Percentiles rank a stretch among this genome's conserved stretches.
Conservation (phyloP, 2,888 invertebrate species). For the Anagyrus pseudococci region DNA sequence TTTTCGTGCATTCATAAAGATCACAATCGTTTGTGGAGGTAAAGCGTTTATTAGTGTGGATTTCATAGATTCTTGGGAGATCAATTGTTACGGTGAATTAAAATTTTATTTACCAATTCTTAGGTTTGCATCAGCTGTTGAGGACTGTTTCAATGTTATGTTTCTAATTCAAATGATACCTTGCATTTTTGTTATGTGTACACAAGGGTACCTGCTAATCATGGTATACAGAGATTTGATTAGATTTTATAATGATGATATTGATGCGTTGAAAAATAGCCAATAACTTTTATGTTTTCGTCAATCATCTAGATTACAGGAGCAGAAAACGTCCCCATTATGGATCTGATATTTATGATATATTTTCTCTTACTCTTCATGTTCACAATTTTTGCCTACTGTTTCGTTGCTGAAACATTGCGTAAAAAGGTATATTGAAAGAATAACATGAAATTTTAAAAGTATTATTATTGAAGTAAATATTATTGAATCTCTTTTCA, state of each 20-base stretch:
- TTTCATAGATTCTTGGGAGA: no score
- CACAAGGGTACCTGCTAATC: conserved; percentile 42
- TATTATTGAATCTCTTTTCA: no score
- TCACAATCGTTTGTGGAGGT: conserved; percentile 10
- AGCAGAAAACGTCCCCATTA: conserved; percentile 10
- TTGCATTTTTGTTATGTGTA: conserved; percentile 40
- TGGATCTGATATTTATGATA: conserved; percentile 24
- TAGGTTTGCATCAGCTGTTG: conserved; percentile 27
- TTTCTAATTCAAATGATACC: conserved; percentile 41
- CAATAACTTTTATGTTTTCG: no score
- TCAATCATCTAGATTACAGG: conserved; percentile 24
- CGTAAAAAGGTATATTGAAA: conserved; percentile 22
- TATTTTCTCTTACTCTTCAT: conserved; percentile 33
- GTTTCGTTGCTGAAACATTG: conserved; percentile 28
- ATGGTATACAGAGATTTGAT: conserved; percentile 33
- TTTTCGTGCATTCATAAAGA: not conserved
- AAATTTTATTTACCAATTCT: no score
- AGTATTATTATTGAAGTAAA: not conserved
- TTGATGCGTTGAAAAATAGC: no score
- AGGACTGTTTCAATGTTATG: conserved; percentile 37
- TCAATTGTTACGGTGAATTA: no score
- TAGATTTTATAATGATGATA: no score
- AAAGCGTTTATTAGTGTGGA: not conserved
- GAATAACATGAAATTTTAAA: not conserved
- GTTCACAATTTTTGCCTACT: conserved; percentile 32